Evolutionary conservation across 2,113 vertebrate genomes (phyloP).

Genomic region (Sapajus apella): DNA sequence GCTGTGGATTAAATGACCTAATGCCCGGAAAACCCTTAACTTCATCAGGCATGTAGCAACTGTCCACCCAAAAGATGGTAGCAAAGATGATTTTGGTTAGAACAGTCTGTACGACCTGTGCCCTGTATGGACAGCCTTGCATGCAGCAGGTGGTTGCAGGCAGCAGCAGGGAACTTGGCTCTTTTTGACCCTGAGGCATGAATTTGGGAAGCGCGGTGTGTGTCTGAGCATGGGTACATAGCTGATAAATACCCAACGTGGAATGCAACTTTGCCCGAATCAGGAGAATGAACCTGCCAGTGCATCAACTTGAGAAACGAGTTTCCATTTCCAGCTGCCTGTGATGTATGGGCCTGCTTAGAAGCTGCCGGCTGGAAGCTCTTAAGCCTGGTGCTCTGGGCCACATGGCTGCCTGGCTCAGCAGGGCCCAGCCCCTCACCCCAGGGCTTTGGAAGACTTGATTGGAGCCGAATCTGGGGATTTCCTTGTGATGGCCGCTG

Average conservation of each 20-base stretch:
- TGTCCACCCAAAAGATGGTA: not conserved
- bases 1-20: not conserved
- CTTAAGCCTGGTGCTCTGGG: slow-evolving; percentile 50
- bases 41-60: not conserved
- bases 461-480: slow-evolving; percentile 58
- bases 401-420: not conserved
- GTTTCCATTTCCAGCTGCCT: slow-evolving; percentile 72
- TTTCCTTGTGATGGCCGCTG: slow-evolving; percentile 69
- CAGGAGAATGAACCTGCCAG: not conserved
- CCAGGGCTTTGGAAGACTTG: slow-evolving; percentile 73
- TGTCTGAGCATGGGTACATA: rapidly evolving
- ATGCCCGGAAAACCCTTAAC: not conserved
- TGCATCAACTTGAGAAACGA: not conserved
- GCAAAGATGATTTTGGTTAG: not conserved
- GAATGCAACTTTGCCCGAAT: not conserved
- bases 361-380: not conserved
- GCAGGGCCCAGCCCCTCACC: slow-evolving; percentile 44
- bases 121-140: not conserved
- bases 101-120: not conserved
- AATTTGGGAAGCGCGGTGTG: rapidly evolving
- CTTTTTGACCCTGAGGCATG: not conserved
- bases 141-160: not conserved
- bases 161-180: slow-evolving; percentile 13
- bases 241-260: not conserved
- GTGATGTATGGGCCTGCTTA: slow-evolving; percentile 69